A percentile compares a stretch with the other conserved stretches of the same genome.
phyloP scores from a whole-genome alignment of 2,888 invertebrate genomes.

The Macrosiphum euphorbiae region DNA sequence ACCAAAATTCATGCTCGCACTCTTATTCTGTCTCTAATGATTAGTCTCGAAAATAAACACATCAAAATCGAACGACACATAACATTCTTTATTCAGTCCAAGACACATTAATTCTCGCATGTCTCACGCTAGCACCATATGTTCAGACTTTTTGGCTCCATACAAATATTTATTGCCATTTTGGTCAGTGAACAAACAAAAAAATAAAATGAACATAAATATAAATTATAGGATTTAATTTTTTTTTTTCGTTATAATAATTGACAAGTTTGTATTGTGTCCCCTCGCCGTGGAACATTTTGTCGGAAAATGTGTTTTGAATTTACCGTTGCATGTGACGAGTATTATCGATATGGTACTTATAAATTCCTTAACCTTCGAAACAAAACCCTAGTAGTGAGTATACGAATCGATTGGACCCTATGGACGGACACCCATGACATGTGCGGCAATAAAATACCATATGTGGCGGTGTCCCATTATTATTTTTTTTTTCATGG shows the following conservation, averaged over 20 bases:
- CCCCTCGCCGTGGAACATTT: not conserved
- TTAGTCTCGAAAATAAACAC: slow-evolving; percentile 38
- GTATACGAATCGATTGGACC: slow-evolving; percentile 41
- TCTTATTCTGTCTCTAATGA: not conserved
- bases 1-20: not conserved
- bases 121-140: slow-evolving; percentile 51
- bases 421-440: slow-evolving; percentile 43
- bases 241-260: not conserved
- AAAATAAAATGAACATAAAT: not conserved
- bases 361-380: slow-evolving; percentile 38
- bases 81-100: slow-evolving; percentile 29
- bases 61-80: slow-evolving; percentile 4
- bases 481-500: slow-evolving; percentile 47
- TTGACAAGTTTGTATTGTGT: slow-evolving; percentile 27
- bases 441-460: slow-evolving; percentile 57
- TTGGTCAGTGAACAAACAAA: slow-evolving; percentile 5
- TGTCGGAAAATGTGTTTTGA: slow-evolving; percentile 14
- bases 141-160: slow-evolving; percentile 55
- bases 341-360: not conserved
- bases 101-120: slow-evolving; percentile 50
- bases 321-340: not conserved
- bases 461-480: slow-evolving; percentile 45
- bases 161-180: slow-evolving; percentile 31
- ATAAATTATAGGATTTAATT: not conserved
- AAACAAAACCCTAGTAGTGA: slow-evolving; percentile 51